phyloP scores from a whole-genome alignment of 2,888 invertebrate genomes.

The Rhagonycha lutea region DNA sequence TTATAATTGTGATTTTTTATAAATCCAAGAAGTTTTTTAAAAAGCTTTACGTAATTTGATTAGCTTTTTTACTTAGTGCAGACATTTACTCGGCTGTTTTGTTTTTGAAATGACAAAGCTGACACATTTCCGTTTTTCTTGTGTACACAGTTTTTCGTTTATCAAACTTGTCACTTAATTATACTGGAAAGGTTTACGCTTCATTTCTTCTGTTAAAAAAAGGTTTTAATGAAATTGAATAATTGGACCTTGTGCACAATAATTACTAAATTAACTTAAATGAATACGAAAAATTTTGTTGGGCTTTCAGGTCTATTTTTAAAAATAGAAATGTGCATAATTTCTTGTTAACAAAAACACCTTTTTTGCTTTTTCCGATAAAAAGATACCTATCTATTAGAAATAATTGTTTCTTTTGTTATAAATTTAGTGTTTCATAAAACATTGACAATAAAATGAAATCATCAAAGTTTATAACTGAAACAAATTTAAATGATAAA shows the following conservation, averaged over 20 bases:
- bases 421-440: background rate
- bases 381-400: background rate
- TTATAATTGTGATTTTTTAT: background rate
- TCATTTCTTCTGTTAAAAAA: background rate
- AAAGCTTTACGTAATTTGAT: background rate
- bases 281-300: background rate
- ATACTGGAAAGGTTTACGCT: background rate
- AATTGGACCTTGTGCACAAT: background rate
- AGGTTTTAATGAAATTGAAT: background rate
- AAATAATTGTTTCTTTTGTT: background rate
- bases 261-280: background rate
- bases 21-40: background rate
- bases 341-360: background rate
- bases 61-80: background rate
- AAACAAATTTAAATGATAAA: conserved; percentile 47
- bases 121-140: background rate
- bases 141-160: background rate
- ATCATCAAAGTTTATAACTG: conserved; percentile 52
- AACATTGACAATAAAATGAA: conserved; percentile 40
- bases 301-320: background rate
- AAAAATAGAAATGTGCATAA: background rate
- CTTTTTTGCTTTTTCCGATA: conserved; percentile 5
- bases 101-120: background rate
- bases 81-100: background rate
- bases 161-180: background rate